Conservation (phyloP, 2,888 invertebrate genomes). For the Bruchidius siliquastri region DNA sequence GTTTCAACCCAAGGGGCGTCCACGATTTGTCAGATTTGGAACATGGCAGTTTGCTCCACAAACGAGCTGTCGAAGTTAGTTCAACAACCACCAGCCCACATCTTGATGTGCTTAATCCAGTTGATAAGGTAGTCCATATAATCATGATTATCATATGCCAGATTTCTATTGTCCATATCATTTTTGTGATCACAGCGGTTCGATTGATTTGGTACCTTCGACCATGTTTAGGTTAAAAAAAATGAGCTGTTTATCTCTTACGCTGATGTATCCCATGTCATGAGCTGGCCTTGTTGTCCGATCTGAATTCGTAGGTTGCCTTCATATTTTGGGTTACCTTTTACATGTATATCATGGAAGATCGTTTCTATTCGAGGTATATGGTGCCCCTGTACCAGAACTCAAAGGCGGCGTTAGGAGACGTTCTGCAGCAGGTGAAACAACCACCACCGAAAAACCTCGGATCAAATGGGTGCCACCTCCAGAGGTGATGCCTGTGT, state of each 20-base stretch:
- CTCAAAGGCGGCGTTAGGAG: background rate
- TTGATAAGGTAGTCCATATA: background rate
- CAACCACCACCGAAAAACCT: background rate
- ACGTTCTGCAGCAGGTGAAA: background rate
- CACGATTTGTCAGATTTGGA: background rate
- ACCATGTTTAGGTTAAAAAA: no score
- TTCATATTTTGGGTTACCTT: no score
- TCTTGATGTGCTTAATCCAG: background rate
- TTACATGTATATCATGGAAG: no score
- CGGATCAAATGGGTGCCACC: background rate
- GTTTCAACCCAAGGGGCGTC: background rate
- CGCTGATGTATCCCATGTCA: no score
- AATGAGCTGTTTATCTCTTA: no score
- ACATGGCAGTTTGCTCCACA: background rate
- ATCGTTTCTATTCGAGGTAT: background rate
- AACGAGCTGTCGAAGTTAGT: background rate
- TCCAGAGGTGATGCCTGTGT: background rate
- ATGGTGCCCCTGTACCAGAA: background rate
- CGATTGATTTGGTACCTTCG: no score
- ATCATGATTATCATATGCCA: no score
- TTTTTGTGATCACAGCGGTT: no score
- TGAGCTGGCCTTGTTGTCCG: no score
- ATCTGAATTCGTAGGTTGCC: no score
- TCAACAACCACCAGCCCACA: background rate
- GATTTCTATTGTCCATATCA: no score